A percentile compares a stretch with the other conserved stretches of the same genome.
Evolutionary conservation across 35 echinoderm and acorn worm species (phyloP).

Genomic region (Diadema setosum): DNA sequence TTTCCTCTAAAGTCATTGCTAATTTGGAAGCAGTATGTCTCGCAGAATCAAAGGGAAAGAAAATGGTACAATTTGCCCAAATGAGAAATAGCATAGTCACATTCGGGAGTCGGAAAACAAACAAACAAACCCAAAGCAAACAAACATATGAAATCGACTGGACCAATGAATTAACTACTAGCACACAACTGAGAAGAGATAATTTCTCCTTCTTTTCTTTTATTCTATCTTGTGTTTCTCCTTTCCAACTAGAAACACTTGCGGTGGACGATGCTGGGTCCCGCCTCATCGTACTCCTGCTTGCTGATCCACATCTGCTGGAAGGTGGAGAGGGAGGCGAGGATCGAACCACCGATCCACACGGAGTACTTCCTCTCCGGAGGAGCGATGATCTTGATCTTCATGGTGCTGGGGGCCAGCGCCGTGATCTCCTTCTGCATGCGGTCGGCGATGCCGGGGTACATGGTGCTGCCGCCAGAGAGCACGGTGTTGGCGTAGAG

Average conservation of each 20-base stretch:
- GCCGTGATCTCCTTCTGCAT: constrained; percentile 95
- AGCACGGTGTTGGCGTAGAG: constrained; percentile 88
- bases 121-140: no score
- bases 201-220: no score
- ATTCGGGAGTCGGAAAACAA: no score
- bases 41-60: no score
- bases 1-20: no score
- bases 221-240: no score
- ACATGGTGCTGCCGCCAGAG: constrained; percentile 84
- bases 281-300: constrained; percentile 89
- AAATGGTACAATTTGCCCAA: no score
- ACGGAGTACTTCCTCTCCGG: constrained; percentile 94
- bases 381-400: constrained; percentile 95
- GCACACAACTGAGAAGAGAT: no score
- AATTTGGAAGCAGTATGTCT: no score
- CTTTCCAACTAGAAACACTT: constrained; percentile 60
- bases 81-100: no score
- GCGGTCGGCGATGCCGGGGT: constrained; percentile 85
- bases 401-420: constrained; percentile 83
- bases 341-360: constrained; percentile 94
- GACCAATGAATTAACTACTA: no score
- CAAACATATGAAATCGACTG: no score
- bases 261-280: constrained; percentile 88
- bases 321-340: constrained; percentile 90
- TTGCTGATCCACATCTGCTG: constrained; percentile 98